phyloP scores from a whole-genome alignment of 2,888 invertebrate species.

The Ariolimax columbianus region DNA sequence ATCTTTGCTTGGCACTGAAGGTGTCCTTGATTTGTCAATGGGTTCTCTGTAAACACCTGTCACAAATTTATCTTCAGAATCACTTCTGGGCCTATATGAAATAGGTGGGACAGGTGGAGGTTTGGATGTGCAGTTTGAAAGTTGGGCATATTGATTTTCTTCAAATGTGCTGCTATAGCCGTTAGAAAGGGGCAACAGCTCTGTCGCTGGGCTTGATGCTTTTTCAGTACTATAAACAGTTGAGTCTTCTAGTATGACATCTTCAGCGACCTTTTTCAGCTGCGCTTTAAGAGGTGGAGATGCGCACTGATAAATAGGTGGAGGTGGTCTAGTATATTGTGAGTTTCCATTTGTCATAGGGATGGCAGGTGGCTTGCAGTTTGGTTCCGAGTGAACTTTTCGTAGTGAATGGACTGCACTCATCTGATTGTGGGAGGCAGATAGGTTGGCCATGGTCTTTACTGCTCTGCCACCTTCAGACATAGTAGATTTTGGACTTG shows the following conservation, averaged over 20 bases:
- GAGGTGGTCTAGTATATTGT: slow-evolving; percentile 17
- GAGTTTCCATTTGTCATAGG: slow-evolving; percentile 46
- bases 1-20: slow-evolving; percentile 58
- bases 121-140: slow-evolving; percentile 48
- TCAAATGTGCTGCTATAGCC: not conserved
- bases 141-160: slow-evolving; percentile 52
- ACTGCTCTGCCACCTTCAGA: slow-evolving; percentile 38
- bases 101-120: slow-evolving; percentile 34
- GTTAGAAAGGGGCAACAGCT: slow-evolving; percentile 57
- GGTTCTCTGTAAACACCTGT: slow-evolving; percentile 72
- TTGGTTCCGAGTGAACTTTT: slow-evolving; percentile 53
- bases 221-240: slow-evolving; percentile 44
- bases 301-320: slow-evolving; percentile 51
- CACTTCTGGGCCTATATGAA: not conserved
- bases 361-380: slow-evolving; percentile 54
- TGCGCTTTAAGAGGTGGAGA: slow-evolving; percentile 61
- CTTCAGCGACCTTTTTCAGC: slow-evolving; percentile 53
- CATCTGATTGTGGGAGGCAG: slow-evolving; percentile 25
- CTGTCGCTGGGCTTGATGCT: slow-evolving; percentile 51
- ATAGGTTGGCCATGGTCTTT: slow-evolving; percentile 43
- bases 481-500: slow-evolving; percentile 50
- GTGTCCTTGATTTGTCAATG: slow-evolving; percentile 56
- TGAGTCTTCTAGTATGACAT: slow-evolving; percentile 52
- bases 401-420: slow-evolving; percentile 50
- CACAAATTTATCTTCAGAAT: slow-evolving; percentile 64